A percentile compares a stretch with the other conserved stretches of the same genome.
phyloP scores from a whole-genome alignment of 2,797 vertebrate genomes.

The Gymnocypris eckloni region DNA sequence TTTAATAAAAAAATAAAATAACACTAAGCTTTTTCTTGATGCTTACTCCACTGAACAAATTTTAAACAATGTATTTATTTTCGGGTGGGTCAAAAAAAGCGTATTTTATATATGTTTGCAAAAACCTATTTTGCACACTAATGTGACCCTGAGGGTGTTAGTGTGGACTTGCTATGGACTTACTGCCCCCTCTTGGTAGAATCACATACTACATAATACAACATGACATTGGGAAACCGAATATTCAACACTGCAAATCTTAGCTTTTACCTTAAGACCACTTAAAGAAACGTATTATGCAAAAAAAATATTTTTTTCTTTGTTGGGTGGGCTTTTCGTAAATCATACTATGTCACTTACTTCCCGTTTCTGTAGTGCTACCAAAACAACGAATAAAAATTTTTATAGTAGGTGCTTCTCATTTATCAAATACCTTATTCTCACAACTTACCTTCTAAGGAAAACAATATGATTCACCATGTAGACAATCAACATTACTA shows the following conservation, averaged over 20 bases:
- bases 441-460: constrained; percentile 11
- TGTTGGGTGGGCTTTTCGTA: neutral
- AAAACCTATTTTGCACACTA: constrained; percentile 14
- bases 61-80: constrained; percentile 23
- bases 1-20: neutral
- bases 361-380: constrained; percentile 21
- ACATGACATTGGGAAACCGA: neutral
- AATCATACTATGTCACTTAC: constrained; percentile 10
- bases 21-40: neutral
- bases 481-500: constrained; percentile 40
- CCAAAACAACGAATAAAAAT: constrained; percentile 28
- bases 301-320: neutral
- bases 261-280: constrained; percentile 6
- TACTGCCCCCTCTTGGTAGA: constrained; percentile 59
- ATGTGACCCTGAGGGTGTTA: constrained; percentile 30
- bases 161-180: constrained; percentile 26
- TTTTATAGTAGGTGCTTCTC: constrained; percentile 57
- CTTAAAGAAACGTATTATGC: neutral
- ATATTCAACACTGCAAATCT: neutral
- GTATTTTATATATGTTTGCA: constrained; percentile 22
- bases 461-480: constrained; percentile 48
- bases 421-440: constrained; percentile 40
- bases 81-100: neutral
- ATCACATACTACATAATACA: constrained; percentile 38
- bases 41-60: constrained; percentile 11